Evolutionary conservation across 2,113 vertebrate genomes (phyloP).

Genomic region (Scophthalmus maximus): DNA sequence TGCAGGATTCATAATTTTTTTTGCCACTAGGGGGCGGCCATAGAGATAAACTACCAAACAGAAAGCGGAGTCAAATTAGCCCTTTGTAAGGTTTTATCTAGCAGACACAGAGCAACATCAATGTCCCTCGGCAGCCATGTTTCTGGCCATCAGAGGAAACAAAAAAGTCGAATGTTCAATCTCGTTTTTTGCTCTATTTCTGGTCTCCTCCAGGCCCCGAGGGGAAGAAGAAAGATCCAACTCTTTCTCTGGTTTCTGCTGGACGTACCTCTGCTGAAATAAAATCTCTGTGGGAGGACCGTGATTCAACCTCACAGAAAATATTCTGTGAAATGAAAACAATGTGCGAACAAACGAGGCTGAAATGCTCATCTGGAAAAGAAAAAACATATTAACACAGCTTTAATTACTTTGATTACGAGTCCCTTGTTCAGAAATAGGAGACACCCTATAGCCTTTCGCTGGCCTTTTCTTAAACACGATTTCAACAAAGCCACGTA

Average conservation of each 20-base stretch:
- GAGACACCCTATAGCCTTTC: too few species aligned
- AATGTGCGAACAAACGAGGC: too few species aligned
- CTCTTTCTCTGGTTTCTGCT: background rate
- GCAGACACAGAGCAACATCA: background rate
- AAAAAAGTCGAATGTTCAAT: too few species aligned
- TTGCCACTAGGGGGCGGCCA: too few species aligned
- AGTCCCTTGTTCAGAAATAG: background rate
- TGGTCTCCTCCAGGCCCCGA: background rate
- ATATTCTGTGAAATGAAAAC: background rate
- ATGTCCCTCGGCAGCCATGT: background rate
- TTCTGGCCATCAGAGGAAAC: too few species aligned
- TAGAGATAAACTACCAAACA: too few species aligned
- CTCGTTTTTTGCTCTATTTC: background rate
- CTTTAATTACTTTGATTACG: background rate
- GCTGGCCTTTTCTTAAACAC: conserved; percentile 2
- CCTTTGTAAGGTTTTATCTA: background rate
- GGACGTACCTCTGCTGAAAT: background rate
- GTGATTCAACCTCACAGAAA: background rate
- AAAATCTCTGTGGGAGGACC: background rate
- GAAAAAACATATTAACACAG: background rate
- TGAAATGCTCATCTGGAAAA: too few species aligned
- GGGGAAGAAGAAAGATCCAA: too few species aligned
- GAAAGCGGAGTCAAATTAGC: background rate
- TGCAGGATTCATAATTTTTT: too few species aligned
- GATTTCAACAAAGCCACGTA: background rate